phyloP scores from a whole-genome alignment of 2,797 vertebrate genomes.

The Apogon talboti region DNA sequence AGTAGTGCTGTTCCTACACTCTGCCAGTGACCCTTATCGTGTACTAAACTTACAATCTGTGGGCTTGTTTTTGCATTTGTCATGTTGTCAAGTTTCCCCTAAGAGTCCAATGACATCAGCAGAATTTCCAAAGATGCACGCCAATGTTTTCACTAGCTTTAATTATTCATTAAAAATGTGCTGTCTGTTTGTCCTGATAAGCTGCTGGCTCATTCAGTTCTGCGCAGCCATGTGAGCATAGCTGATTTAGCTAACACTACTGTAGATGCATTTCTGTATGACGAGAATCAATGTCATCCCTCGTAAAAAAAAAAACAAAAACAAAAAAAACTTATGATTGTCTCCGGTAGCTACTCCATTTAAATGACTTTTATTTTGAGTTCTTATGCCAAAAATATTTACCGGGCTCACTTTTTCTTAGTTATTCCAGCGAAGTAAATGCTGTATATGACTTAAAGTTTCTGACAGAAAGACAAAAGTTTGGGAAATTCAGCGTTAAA shows the following conservation, averaged over 20 bases:
- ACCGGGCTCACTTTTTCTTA: constrained; percentile 3
- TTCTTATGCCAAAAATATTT: constrained; percentile 39
- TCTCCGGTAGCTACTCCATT: constrained; percentile 39
- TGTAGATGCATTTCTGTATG: constrained; percentile 37
- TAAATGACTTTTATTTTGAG: constrained; percentile 51
- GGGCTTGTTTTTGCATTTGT: constrained; percentile 37
- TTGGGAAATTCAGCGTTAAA: constrained; percentile 55
- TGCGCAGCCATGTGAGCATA: constrained; percentile 50
- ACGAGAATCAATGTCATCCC: constrained; percentile 50
- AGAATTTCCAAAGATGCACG: constrained; percentile 54
- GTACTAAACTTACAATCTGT: constrained; percentile 37
- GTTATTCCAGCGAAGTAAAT: constrained; percentile 39
- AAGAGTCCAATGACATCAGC: constrained; percentile 58
- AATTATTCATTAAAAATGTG: constrained; percentile 78
- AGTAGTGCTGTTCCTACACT: no score
- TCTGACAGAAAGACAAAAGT: constrained; percentile 48
- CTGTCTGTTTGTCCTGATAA: constrained; percentile 76
- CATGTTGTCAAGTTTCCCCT: constrained; percentile 51
- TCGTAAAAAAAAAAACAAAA: constrained; percentile 44
- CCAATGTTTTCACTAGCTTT: constrained; percentile 66
- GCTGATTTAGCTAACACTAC: constrained; percentile 55
- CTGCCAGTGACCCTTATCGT: constrained; percentile 12
- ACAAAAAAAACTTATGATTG: constrained; percentile 43
- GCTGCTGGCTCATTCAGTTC: constrained; percentile 60
- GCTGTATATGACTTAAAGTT: constrained; percentile 35